A percentile compares a stretch with the other conserved stretches of the same genome.
Evolutionary conservation across 2,797 vertebrate species (phyloP).

Genomic region (Anableps anableps): DNA sequence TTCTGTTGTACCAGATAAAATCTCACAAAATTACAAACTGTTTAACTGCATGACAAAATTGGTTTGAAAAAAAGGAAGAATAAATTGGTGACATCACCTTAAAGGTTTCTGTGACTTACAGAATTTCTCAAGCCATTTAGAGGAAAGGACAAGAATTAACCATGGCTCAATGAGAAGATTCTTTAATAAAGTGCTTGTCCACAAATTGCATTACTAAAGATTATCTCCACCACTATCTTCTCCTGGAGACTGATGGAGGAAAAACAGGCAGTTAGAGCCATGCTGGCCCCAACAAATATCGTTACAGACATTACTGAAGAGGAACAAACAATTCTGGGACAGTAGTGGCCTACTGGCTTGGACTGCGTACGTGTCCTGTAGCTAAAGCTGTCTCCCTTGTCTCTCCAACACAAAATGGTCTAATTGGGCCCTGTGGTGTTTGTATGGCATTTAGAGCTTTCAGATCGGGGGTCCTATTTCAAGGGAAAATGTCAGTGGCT

Average conservation of each 20-base stretch:
- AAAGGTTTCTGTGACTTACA: background rate
- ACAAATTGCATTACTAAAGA: conserved; percentile 65
- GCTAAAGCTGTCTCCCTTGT: conserved; percentile 8
- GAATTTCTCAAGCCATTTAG: conserved; percentile 41
- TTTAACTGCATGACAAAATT: background rate
- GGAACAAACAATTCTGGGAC: conserved; percentile 66
- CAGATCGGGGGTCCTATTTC: conserved; percentile 37
- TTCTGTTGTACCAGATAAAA: background rate
- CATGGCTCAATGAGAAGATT: conserved; percentile 55
- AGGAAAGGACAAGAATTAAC: conserved; percentile 61
- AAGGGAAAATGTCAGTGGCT: conserved; percentile 72
- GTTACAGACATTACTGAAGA: conserved; percentile 69
- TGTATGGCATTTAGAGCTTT: conserved; percentile 74
- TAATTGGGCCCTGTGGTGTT: conserved; percentile 78
- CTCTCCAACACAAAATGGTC: conserved; percentile 56
- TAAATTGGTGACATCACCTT: background rate
- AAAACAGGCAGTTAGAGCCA: conserved; percentile 47
- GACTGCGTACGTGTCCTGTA: conserved; percentile 16
- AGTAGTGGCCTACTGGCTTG: conserved; percentile 28
- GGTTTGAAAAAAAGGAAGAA: background rate
- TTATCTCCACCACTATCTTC: conserved; percentile 34
- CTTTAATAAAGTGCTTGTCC: conserved; percentile 60
- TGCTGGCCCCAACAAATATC: conserved; percentile 43
- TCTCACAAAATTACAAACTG: background rate
- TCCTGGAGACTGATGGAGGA: conserved; percentile 41